Evolutionary conservation across 2,888 invertebrate genomes (phyloP).

Genomic region (Gymnoscelis rufifasciata): DNA sequence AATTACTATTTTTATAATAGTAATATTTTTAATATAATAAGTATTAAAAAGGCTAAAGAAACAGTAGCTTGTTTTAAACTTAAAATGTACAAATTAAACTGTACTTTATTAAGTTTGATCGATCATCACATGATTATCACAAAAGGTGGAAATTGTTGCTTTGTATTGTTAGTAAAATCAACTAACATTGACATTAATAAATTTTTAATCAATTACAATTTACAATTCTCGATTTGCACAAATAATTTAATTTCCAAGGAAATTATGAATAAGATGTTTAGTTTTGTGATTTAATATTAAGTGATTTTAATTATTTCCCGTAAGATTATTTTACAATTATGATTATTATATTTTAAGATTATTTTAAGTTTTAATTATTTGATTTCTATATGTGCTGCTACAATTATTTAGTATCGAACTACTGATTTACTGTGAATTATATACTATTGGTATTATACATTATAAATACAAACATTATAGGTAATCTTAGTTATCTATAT

Average conservation of each 20-base stretch:
- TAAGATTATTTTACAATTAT: slow-evolving; percentile 23
- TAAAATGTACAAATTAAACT: too few relatives aligned
- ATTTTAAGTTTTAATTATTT: not conserved
- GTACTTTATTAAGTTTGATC: not conserved
- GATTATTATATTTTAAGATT: slow-evolving; percentile 16
- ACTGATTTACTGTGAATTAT: too few relatives aligned
- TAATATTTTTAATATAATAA: too few relatives aligned
- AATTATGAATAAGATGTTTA: slow-evolving; percentile 32
- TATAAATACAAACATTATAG: too few relatives aligned
- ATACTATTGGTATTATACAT: too few relatives aligned
- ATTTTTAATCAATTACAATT: slow-evolving; percentile 6
- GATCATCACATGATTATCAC: not conserved
- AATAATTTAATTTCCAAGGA: slow-evolving; percentile 33
- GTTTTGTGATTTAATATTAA: slow-evolving; percentile 39
- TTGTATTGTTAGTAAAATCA: too few relatives aligned
- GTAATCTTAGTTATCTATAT: too few relatives aligned
- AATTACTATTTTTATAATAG: too few relatives aligned
- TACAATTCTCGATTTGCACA: slow-evolving; percentile 28
- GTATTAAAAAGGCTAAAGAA: too few relatives aligned
- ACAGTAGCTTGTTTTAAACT: too few relatives aligned
- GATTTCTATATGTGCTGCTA: not conserved
- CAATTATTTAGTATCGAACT: not conserved
- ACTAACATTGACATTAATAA: slow-evolving; percentile 19
- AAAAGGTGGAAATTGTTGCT: too few relatives aligned
- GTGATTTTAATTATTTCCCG: slow-evolving; percentile 29